Conservation (phyloP, 2,113 vertebrate species). For the Nettapus auritus region DNA sequence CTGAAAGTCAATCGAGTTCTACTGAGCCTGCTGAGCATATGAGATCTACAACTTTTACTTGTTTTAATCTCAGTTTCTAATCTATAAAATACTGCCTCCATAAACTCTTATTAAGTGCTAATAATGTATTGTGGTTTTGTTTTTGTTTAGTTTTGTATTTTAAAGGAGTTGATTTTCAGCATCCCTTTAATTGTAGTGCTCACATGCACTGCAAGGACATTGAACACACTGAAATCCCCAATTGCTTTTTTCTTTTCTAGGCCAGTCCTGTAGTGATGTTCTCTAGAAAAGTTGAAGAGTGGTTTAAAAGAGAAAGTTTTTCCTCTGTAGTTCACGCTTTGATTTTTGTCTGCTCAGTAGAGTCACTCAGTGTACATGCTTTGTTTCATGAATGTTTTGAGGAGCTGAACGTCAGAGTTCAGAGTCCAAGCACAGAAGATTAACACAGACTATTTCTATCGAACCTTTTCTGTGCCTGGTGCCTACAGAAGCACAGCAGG, state of each 20-base stretch:
- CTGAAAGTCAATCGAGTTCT: neutral
- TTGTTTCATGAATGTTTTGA: conserved; percentile 27
- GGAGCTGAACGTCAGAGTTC: conserved; percentile 11
- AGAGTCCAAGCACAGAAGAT: conserved; percentile 35
- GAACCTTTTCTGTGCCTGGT: neutral
- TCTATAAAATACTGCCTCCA: neutral
- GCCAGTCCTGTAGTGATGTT: conserved; percentile 36
- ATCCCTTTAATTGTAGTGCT: neutral
- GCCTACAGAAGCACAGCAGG: neutral
- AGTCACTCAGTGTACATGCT: neutral
- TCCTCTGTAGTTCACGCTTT: conserved; percentile 55
- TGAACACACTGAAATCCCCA: conserved; percentile 19
- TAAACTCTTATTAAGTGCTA: neutral
- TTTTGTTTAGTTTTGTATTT: neutral
- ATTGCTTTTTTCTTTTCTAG: conserved; percentile 21
- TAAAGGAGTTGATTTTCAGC: neutral
- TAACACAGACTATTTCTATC: conserved; percentile 7
- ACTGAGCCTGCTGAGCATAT: neutral
- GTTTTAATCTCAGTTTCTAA: neutral
- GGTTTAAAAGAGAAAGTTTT: neutral
- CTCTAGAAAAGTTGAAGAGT: conserved; percentile 10
- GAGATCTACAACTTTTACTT: neutral
- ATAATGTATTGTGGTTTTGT: neutral
- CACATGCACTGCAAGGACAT: neutral
- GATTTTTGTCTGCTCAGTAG: conserved; percentile 40